Percentiles rank a stretch among this genome's conserved stretches.
Evolutionary conservation across 2,797 vertebrate genomes (phyloP).

Genomic region (Rallus crepitans): DNA sequence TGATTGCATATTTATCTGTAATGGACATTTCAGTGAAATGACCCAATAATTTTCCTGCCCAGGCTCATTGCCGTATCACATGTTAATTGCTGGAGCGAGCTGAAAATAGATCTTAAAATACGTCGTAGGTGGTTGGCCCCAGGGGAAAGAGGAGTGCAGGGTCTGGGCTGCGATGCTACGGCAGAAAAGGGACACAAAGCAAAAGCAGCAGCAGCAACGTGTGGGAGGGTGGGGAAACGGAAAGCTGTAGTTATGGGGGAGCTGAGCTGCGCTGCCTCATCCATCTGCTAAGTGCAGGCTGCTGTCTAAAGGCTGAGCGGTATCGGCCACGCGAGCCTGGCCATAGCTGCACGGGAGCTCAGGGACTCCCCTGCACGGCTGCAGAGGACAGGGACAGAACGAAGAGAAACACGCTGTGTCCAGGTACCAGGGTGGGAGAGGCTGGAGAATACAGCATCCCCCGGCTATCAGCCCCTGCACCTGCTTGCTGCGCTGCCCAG

Average conservation of each 20-base stretch:
- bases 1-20: not conserved
- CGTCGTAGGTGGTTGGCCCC: not conserved
- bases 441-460: too few relatives aligned
- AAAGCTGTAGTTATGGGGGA: not conserved
- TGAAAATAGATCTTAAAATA: constrained; percentile 35
- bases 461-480: fast-evolving
- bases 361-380: fast-evolving
- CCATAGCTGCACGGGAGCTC: fast-evolving
- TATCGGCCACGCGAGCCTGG: fast-evolving
- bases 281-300: not conserved
- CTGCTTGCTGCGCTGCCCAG: not conserved
- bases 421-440: not conserved
- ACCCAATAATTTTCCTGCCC: not conserved
- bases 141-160: not conserved
- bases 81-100: not conserved
- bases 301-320: not conserved
- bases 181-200: not conserved
- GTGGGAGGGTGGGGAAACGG: not conserved
- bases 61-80: not conserved
- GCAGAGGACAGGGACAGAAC: not conserved
- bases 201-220: not conserved
- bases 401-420: too few relatives aligned
- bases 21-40: not conserved
- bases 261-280: not conserved
- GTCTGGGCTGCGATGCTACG: not conserved